Evolutionary conservation across 2,797 vertebrate genomes (phyloP).

Genomic region (Falco novaeseelandiae): DNA sequence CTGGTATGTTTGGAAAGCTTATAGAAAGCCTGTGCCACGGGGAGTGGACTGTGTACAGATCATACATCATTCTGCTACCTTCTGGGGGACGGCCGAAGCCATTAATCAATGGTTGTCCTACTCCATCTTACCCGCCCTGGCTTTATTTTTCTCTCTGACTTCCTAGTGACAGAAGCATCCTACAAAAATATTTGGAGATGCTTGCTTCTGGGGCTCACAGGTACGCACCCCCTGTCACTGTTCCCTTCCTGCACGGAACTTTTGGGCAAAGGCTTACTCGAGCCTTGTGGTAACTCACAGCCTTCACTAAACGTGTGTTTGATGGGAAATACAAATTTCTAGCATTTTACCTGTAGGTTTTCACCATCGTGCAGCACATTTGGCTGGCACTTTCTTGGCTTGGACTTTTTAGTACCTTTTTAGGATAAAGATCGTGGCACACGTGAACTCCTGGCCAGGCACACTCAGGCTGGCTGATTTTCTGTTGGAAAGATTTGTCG

Average conservation of each 20-base stretch:
- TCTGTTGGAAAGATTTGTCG: not conserved
- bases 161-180: not conserved
- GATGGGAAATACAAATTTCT: not conserved
- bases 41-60: not conserved
- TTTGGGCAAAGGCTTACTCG: not conserved
- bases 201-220: not conserved
- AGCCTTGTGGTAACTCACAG: not conserved
- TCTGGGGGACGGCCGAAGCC: not conserved
- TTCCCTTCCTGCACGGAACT: not conserved
- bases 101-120: not conserved
- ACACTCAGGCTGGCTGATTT: not conserved
- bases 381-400: not conserved
- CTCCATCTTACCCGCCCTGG: not conserved
- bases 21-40: not conserved
- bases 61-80: not conserved
- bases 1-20: constrained; percentile 19
- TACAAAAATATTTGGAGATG: not conserved
- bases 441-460: not conserved
- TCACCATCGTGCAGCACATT: rapidly evolving
- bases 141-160: not conserved
- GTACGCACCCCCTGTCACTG: not conserved
- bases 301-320: not conserved
- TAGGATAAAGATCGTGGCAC: not conserved
- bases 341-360: not conserved
- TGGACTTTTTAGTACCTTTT: not conserved